Evolutionary conservation across 2,113 vertebrate species (phyloP), one percentile per base, ranked within the genome.

Genomic region (Sardina pilchardus): DNA sequence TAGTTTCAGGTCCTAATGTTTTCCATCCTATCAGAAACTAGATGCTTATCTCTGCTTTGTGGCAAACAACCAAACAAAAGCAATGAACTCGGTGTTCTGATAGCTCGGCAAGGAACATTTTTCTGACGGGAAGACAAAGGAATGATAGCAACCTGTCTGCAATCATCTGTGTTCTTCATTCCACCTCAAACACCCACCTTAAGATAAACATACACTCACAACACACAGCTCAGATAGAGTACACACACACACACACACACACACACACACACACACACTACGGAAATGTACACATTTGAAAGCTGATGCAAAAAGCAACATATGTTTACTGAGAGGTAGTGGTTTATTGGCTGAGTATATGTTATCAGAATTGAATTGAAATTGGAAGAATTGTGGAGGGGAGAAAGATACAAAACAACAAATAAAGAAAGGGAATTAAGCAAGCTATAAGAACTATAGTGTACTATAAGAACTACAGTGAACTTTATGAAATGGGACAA

Each of bases 31-130:
- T 88, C 80, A 86, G 84, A 82, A 45, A 84, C 30, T 45, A 82
- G 82, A 87, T 90, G 83, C 45, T 81, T 78, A 90, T 88, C 84
- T 87, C 39, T 82, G 59, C 50, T 81, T 19, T 78, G 21, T 48
- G 56, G 84, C 50, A 83, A 75, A 81, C 59, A 85, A 53, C 84
- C 81, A 82, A 78, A 78, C 71, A 78, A 78, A 78, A 17, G 81
- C 71, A 39, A 44, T 85, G 59, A 86, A 82, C 81, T 86, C 75
- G 6, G 10, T 75, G 44, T 86, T 86, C 56, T 71, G 67, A 83
- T 81, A 90, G 47, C 47, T 36, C 8, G 82, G 63, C 81, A 80
- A 42, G 47, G 12, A 43, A 82, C 80, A 84, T 85, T 84, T 53
- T 81, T n/a, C 82, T 81, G 86, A 81, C 42, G 85, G 53, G 30